phyloP scores from a whole-genome alignment of 2,888 invertebrate genomes.

The Tenthredo scrophulariae region DNA sequence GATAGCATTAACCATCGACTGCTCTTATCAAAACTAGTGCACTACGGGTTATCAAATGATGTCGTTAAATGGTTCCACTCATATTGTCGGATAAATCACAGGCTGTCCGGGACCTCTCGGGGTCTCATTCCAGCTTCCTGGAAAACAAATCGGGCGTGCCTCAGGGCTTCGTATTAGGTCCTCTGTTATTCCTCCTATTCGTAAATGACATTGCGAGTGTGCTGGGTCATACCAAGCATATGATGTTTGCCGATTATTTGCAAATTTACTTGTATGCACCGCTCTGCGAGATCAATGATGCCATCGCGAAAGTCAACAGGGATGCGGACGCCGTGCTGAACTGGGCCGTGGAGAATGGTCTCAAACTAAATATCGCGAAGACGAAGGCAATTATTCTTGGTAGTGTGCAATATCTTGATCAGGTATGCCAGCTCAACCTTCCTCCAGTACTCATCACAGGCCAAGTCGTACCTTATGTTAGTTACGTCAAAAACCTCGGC shows the following conservation, averaged over 20 bases:
- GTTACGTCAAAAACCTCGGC: background rate
- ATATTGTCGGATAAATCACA: background rate
- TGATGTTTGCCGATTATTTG: no score
- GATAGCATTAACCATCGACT: background rate
- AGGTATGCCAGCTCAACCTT: no score
- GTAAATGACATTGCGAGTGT: background rate
- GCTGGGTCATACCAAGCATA: background rate
- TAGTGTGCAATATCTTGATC: no score
- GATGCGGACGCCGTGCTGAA: no score
- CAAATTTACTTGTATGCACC: no score
- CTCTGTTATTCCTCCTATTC: slow-evolving; percentile 27
- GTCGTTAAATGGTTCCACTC: background rate
- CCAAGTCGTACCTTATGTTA: background rate
- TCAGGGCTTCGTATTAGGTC: background rate
- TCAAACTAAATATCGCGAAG: no score
- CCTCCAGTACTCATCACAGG: no score
- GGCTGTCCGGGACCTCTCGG: background rate
- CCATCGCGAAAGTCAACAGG: no score
- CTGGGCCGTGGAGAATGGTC: no score
- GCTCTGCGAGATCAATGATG: no score
- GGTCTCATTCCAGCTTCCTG: background rate
- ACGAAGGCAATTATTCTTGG: no score
- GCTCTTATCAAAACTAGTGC: background rate
- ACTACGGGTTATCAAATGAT: background rate
- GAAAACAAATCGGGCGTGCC: background rate